phyloP scores from a whole-genome alignment of 2,113 vertebrate species.

The Lycocorax pyrrhopterus region DNA sequence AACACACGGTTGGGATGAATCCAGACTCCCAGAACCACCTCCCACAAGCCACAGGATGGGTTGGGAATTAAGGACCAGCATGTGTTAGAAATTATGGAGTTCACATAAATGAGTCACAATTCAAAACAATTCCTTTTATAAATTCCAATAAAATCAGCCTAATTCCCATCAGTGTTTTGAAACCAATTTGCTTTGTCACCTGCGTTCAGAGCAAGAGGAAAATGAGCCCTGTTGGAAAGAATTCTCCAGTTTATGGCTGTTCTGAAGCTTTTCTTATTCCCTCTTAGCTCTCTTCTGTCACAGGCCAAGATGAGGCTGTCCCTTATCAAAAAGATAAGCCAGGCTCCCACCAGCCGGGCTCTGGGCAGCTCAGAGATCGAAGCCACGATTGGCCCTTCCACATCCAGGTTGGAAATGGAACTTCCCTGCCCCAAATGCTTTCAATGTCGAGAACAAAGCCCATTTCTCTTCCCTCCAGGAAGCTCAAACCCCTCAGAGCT shows the following conservation, averaged over 20 bases:
- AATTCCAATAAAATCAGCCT: neutral
- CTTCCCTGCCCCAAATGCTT: neutral
- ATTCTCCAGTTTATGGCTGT: neutral
- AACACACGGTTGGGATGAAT: neutral
- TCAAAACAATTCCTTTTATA: neutral
- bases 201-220: neutral
- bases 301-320: neutral
- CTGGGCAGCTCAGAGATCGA: neutral
- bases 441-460: rapidly evolving
- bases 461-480: neutral
- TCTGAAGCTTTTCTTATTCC: neutral
- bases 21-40: neutral
- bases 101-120: neutral
- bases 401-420: neutral
- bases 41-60: neutral
- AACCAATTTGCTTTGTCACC: neutral
- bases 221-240: neutral
- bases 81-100: neutral
- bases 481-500: neutral
- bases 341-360: neutral
- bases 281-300: neutral
- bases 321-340: neutral
- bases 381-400: neutral
- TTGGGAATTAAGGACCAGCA: neutral
- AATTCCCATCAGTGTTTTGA: neutral